These are phyloP conservation scores for Drosophila mettleri DNA, from an alignment of 2,888 invertebrate genomes.

Conservation along the genomic window DNA sequence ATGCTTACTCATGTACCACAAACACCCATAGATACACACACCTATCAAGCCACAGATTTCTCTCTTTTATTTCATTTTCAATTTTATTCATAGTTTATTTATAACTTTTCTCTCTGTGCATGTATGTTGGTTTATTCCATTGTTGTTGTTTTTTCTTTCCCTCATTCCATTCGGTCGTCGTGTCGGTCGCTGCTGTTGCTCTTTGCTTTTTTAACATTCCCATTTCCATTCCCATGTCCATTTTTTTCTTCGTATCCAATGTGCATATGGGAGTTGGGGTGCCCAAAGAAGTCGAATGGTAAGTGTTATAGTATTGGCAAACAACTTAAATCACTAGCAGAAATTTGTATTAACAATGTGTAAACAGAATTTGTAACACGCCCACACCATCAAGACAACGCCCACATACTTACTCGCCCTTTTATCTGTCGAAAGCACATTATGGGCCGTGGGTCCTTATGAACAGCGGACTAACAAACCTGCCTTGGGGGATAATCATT, in stretches of 20 bases:
- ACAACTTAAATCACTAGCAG: constrained; percentile 36
- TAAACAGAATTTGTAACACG: constrained; percentile 11
- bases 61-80: constrained; percentile 58
- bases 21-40: constrained; percentile 17
- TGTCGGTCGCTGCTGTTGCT: constrained; percentile 12
- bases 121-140: constrained; percentile 38
- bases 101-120: constrained; percentile 77
- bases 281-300: constrained; percentile 5
- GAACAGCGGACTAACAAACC: constrained; percentile 19
- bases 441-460: constrained; percentile 27
- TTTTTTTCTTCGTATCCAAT: constrained; percentile 41
- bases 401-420: background rate
- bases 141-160: constrained; percentile 25
- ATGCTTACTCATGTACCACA: constrained; percentile 38
- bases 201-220: constrained; percentile 16
- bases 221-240: constrained; percentile 7
- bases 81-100: constrained; percentile 81
- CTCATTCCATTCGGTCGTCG: constrained; percentile 48
- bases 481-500: constrained; percentile 42
- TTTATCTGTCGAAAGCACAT: constrained; percentile 53
- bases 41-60: constrained; percentile 48
- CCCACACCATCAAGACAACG: constrained; percentile 5
- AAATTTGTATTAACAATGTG: constrained; percentile 20
- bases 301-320: constrained; percentile 46
- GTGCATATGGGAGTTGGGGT: constrained; percentile 36